Evolutionary conservation across 2,888 invertebrate genomes (phyloP).

Genomic region (Nebria brevicollis): DNA sequence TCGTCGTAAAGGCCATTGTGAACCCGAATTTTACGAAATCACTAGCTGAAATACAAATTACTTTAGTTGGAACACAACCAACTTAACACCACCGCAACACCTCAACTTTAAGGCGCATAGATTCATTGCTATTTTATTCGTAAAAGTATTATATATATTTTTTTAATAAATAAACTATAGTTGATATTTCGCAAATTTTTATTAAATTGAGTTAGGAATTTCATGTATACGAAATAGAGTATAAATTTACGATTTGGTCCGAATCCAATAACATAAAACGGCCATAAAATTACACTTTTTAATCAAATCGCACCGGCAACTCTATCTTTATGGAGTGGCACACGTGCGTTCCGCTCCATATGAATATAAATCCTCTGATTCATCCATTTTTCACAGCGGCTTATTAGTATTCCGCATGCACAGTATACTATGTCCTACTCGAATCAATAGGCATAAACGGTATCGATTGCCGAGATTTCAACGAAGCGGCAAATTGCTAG

Average conservation of each 20-base stretch:
- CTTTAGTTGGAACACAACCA: not conserved
- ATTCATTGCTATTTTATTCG: too few species aligned
- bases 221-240: not conserved
- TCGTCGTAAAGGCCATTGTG: slow-evolving; percentile 68
- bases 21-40: slow-evolving; percentile 70
- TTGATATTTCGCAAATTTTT: too few species aligned
- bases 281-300: not conserved
- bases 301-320: not conserved
- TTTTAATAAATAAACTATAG: too few species aligned
- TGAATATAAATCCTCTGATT: not conserved
- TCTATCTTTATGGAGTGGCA: not conserved
- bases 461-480: not conserved
- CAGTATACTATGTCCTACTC: not conserved
- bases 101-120: not conserved
- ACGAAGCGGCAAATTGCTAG: not conserved
- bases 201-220: too few species aligned
- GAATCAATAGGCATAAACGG: not conserved
- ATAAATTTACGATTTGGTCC: not conserved
- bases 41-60: slow-evolving; percentile 60
- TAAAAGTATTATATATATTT: too few species aligned
- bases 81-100: not conserved
- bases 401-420: not conserved
- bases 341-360: not conserved
- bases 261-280: not conserved
- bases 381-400: not conserved